Conservation (phyloP, 2,113 vertebrate species). For the Mandrillus leucophaeus region DNA sequence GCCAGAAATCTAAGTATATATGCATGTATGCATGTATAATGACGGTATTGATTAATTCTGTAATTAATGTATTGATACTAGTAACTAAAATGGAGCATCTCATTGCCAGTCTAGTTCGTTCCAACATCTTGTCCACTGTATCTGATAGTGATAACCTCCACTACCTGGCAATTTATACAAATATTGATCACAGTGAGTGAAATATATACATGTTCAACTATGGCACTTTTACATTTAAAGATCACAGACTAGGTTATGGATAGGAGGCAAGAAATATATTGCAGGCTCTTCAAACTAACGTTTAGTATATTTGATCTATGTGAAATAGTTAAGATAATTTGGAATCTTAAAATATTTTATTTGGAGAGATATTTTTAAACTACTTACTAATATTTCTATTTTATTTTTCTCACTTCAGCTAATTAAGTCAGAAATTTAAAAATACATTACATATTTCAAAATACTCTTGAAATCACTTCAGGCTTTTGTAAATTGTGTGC, state of each 20-base stretch:
- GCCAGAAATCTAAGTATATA: not conserved
- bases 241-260: not conserved
- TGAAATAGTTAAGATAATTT: not conserved
- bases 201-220: not conserved
- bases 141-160: not conserved
- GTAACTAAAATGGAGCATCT: not conserved
- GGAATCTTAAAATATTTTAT: not conserved
- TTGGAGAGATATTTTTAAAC: not conserved
- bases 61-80: not conserved
- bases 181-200: not conserved
- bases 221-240: not conserved
- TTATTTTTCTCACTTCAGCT: not conserved
- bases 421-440: not conserved
- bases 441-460: not conserved
- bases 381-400: not conserved
- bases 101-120: not conserved
- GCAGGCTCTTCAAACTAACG: not conserved
- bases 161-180: not conserved
- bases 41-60: not conserved
- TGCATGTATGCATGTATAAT: not conserved
- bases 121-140: not conserved
- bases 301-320: not conserved
- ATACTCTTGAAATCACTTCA: not conserved
- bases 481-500: not conserved
- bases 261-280: not conserved